Evolutionary conservation across 30 jellyfish, hydroid and myxozoan species (phyloP).

Genomic region (Clytia hemisphaerica): DNA sequence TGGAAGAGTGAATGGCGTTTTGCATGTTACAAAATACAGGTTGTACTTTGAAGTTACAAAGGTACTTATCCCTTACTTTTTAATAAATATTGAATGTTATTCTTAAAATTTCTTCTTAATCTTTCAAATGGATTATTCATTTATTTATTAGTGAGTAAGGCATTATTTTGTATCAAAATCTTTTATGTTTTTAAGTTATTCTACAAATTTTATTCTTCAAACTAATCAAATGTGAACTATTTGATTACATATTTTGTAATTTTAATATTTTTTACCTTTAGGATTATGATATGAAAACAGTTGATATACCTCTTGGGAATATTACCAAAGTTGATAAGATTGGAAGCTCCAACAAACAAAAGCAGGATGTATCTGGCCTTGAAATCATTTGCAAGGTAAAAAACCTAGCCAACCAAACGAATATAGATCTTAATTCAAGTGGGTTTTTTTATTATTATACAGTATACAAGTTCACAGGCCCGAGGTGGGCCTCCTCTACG

Average conservation of each 20-base stretch:
- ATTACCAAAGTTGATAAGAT: constrained; percentile 60
- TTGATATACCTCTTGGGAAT: constrained; percentile 67
- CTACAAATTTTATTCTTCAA: neutral
- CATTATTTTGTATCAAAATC: constrained; percentile 14
- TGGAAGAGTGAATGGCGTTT: constrained; percentile 69
- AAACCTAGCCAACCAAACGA: neutral
- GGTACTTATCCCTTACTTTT: constrained; percentile 28
- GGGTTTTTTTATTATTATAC: no score
- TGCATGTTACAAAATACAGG: constrained; percentile 62
- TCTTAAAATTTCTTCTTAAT: no score
- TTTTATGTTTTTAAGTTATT: no score
- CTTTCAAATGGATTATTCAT: no score
- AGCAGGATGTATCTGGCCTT: constrained; percentile 62
- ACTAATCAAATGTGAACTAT: neutral
- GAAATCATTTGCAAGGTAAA: constrained; percentile 81
- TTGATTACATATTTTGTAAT: no score
- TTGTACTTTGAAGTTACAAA: constrained; percentile 66
- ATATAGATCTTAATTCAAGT: no score
- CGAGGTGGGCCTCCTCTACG: no score
- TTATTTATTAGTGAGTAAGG: neutral
- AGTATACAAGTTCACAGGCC: no score
- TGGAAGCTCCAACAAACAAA: constrained; percentile 72
- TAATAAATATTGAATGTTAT: neutral
- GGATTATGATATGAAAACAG: constrained; percentile 24
- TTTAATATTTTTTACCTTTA: neutral